Conservation (phyloP, 2,797 vertebrate species). For the Iguana delicatissima region DNA sequence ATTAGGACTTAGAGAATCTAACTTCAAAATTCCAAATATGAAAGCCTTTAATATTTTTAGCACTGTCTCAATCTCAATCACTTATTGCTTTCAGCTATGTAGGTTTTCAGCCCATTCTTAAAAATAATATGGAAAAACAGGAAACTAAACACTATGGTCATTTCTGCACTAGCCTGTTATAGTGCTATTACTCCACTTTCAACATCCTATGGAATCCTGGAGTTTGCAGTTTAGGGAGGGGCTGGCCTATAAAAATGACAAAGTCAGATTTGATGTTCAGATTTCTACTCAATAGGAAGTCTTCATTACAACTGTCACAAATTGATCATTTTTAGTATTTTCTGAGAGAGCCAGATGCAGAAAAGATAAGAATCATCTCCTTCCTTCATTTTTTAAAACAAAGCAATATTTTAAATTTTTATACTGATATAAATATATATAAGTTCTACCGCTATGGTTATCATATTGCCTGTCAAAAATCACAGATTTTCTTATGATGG, state of each 20-base stretch:
- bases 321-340: not conserved
- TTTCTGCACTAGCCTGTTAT: no score
- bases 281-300: no score
- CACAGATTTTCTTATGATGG: not conserved
- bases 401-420: not conserved
- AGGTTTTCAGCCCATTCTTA: constrained; percentile 12
- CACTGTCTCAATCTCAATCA: constrained; percentile 16
- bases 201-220: no score
- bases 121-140: constrained; percentile 38
- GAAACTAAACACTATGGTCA: not conserved
- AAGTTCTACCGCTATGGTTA: not conserved
- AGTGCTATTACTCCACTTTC: no score
- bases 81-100: constrained; percentile 39
- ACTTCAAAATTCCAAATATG: constrained; percentile 47
- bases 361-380: not conserved
- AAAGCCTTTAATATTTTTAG: constrained; percentile 51
- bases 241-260: not conserved
- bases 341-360: not conserved
- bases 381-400: not conserved
- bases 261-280: not conserved
- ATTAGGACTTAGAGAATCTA: constrained; percentile 44
- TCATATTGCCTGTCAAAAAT: not conserved
- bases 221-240: no score
- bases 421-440: not conserved
- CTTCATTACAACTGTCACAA: not conserved